Evolutionary conservation across 2,113 vertebrate species (phyloP), one percentile per base, ranked within the genome.

Genomic region (Echinops telfairi): DNA sequence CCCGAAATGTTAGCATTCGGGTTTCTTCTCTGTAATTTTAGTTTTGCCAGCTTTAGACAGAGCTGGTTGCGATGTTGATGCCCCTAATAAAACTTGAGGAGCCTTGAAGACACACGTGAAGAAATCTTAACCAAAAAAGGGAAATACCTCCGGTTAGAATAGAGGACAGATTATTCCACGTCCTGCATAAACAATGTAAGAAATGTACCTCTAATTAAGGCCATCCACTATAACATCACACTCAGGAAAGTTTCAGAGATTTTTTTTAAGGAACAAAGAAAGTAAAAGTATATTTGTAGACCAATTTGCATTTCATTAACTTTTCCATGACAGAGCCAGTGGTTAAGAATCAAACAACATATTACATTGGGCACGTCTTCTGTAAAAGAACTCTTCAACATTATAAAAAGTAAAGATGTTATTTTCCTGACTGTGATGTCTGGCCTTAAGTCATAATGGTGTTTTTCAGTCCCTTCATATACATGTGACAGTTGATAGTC

Each of bases 21-120:
- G 84, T 87, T 80, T 89, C 79, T 86, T 86, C 10, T 20, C 81
- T 89, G 92, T 64, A 58, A 73, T 38, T 83, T 25, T 73, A 36
- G 73, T 17, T 77, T 79, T 84, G 22, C 9, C 22, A 64, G 75
- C 4, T 29, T 80, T 22, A 93, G 62, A 31, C 17, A 89, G n/a
- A 78, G 80, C 9, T 36, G 23, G 36, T 62, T 79, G 19, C 3
- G 70, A n/a, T 53, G 68, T 23, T 0, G 0, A 3, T 20, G 33
- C 6, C 43, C n/a, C 29, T 58, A 83, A 83, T 29, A 88, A 62
- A 71, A 10, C 20, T 29, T 38, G n/a, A 70, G 25, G 9, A 38
- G 1, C 75, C 40, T 31, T 86, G 6, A 19, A 3, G 12, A 75
- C 2, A 20, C 23, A 23, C 17, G 19, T 29, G 9, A 94, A 80